phyloP scores from a whole-genome alignment of 92 coral and sea anemone genomes.

The Paramuricea clavata region DNA sequence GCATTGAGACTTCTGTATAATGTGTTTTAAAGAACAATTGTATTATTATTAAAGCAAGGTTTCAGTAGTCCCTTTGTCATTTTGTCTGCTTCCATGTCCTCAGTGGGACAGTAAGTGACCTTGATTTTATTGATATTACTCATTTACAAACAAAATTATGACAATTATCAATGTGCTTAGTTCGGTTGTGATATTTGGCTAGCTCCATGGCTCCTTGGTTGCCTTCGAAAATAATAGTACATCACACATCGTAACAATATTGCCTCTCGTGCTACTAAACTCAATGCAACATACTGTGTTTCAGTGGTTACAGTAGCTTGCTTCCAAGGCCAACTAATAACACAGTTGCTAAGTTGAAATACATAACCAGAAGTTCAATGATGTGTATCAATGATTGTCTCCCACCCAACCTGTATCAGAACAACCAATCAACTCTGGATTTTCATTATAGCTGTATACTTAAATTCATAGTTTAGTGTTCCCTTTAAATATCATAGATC shows the following conservation, averaged over 20 bases:
- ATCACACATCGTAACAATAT: conserved; percentile 42
- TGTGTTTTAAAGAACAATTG: too few species aligned
- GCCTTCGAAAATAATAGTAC: conserved; percentile 63
- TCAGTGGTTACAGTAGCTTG: conserved; percentile 65
- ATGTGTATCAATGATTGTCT: conserved; percentile 44
- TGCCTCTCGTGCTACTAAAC: conserved; percentile 61
- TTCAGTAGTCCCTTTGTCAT: conserved; percentile 60
- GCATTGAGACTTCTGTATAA: too few species aligned
- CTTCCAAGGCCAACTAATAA: conserved; percentile 62
- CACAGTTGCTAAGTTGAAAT: conserved; percentile 25
- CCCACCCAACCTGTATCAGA: conserved; percentile 68
- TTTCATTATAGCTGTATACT: conserved; percentile 49
- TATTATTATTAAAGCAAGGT: conserved; percentile 12
- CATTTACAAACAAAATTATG: conserved; percentile 68
- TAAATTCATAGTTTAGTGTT: conserved; percentile 65
- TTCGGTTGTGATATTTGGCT: conserved; percentile 65
- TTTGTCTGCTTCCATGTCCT: conserved; percentile 71
- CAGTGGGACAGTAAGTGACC: conserved; percentile 61
- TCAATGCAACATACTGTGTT: conserved; percentile 69
- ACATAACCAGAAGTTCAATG: conserved; percentile 31
- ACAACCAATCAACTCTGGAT: conserved; percentile 50
- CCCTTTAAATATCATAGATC: conserved; percentile 71
- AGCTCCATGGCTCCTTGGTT: conserved; percentile 72
- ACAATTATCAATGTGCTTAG: conserved; percentile 73
- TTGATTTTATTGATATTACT: conserved; percentile 52